A percentile compares a stretch with the other conserved stretches of the same genome.
Conservation (phyloP, 2,888 invertebrate genomes). For the Auanema sp. region DNA sequence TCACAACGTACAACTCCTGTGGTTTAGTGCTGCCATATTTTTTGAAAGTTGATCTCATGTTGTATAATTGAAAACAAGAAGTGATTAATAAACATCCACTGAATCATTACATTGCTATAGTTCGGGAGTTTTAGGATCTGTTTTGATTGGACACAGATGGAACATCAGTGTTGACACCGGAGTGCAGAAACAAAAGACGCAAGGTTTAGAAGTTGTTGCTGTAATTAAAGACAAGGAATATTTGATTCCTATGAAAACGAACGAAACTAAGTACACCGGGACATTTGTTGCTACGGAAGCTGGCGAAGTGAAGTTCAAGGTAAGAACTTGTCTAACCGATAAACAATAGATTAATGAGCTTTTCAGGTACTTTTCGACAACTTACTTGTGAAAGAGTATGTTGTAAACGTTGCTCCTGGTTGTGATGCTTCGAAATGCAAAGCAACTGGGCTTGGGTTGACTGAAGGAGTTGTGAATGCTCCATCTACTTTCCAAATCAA, state of each 20-base stretch:
- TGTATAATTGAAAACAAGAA: background rate
- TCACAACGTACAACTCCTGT: constrained; percentile 33
- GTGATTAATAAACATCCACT: constrained; percentile 4
- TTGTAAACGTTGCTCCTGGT: constrained; percentile 28
- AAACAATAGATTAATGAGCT: background rate
- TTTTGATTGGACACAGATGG: constrained; percentile 22
- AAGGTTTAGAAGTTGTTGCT: constrained; percentile 24
- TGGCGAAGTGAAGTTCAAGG: constrained; percentile 1
- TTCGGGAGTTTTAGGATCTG: constrained; percentile 17
- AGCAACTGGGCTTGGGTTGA: constrained; percentile 29
- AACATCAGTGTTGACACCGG: constrained; percentile 22
- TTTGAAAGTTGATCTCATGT: constrained; percentile 3
- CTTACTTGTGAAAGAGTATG: constrained; percentile 21
- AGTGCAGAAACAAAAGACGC: constrained; percentile 15
- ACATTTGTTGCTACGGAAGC: constrained; percentile 1
- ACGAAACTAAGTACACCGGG: constrained; percentile 1
- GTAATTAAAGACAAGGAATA: constrained; percentile 26
- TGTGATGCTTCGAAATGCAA: constrained; percentile 31
- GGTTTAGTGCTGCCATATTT: constrained; percentile 6
- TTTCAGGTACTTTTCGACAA: constrained; percentile 37
- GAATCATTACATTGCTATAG: background rate
- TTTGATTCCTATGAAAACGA: constrained; percentile 20
- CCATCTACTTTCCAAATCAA: constrained; percentile 35
- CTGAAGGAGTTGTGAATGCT: constrained; percentile 30
- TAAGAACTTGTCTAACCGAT: background rate